phyloP scores from a whole-genome alignment of 2,113 vertebrate species.

The Hemicordylus capensis region DNA sequence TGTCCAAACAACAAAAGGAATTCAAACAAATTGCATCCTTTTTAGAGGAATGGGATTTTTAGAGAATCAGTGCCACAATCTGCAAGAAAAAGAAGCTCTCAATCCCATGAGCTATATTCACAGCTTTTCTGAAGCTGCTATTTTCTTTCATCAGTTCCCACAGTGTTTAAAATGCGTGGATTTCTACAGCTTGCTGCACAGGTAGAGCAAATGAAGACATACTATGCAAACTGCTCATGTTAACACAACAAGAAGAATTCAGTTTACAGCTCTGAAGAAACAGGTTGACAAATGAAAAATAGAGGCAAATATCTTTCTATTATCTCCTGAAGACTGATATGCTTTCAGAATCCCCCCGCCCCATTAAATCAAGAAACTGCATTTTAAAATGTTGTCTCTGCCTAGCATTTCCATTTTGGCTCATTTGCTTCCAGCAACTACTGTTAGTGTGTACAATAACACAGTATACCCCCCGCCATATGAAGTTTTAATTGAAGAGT shows the following conservation, averaged over 20 bases:
- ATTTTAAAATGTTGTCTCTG: neutral
- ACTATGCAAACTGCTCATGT: neutral
- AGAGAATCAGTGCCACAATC: no score
- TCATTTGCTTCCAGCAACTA: neutral
- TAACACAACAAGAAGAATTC: neutral
- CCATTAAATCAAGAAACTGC: neutral
- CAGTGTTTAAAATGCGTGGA: rapidly evolving
- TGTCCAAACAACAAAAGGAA: neutral
- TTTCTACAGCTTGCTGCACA: neutral
- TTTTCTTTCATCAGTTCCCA: neutral
- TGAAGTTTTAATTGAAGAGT: neutral
- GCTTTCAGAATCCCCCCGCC: neutral
- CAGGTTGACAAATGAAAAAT: neutral
- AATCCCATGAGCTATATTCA: neutral
- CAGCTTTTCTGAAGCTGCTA: neutral
- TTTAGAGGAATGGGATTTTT: neutral
- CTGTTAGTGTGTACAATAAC: neutral
- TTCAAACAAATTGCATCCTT: neutral
- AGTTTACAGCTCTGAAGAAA: neutral
- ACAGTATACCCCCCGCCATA: neutral
- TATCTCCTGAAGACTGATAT: neutral
- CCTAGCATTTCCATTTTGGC: neutral
- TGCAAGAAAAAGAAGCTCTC: neutral
- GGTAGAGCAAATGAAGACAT: neutral
- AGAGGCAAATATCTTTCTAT: neutral